Base-by-base conservation (phyloP, 2,797 vertebrate species). In the Apogon talboti region DNA sequence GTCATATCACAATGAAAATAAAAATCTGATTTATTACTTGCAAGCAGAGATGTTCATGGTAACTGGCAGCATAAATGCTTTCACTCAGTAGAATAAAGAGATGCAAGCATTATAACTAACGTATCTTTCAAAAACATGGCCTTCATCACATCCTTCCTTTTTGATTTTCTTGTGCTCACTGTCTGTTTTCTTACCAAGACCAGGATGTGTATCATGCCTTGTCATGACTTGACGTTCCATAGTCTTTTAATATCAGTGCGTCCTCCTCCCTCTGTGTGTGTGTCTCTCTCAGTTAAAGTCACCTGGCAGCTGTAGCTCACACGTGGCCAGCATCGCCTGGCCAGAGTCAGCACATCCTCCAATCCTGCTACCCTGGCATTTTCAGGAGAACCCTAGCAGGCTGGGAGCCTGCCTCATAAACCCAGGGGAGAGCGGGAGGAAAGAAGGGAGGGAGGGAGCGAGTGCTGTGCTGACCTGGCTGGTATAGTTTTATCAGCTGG, bases 261-360 rank as follows among this genome's bases (percentile, higher is more conserved):
- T 81, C 83, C 82, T 76, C 42, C 70, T 45, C 40, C 13, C 43
- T 41, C 49, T 47, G 56, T 53, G 24, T 53, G 33, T 52, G 44
- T 66, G 48, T 76, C 75, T 78, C 81, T 66, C 78, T 81, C 79
- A 69, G 83, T 89, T 88, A 82, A 90, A 92, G 92, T 94, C 92
- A 92, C 92, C 92, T 92, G 92, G 91, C 92, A 94, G 92, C 93
- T 93, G 93, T 90, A 92, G 86, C 90, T 91, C 92, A 92, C 92
- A 94, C 91, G 89, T 92, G 92, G 92, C 90, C 90, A 89, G 89
- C 87, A 90, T 89, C 62, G 73, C 84, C 82, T 18, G 69, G 78
- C 79, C 89, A 83, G 81, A 91, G 92, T 94, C 94, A 94, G 94
- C 94, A 94, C 88, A 94, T 93, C 92, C 86, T 90, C 79, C 86